These are phyloP conservation scores for Lysandra coridon DNA, from an alignment of 2,888 invertebrate species.

Conservation along the genomic window DNA sequence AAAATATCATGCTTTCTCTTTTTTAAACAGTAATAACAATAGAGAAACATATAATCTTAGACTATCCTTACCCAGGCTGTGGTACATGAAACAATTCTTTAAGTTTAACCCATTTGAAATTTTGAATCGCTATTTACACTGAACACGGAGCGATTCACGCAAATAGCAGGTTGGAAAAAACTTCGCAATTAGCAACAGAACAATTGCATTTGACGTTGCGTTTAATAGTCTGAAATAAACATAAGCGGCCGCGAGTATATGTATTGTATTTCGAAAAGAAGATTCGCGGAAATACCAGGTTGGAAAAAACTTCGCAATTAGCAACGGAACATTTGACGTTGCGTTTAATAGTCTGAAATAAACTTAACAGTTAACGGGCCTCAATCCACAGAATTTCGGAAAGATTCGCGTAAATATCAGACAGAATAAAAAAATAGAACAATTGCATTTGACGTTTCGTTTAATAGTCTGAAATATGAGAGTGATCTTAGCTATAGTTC, in stretches of 20 bases:
- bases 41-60: too few species aligned
- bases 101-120: neutral
- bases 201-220: conserved; percentile 12
- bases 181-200: neutral
- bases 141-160: neutral
- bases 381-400: too few species aligned
- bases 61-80: too few species aligned
- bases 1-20: too few species aligned
- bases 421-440: neutral
- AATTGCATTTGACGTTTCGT: conserved; percentile 11
- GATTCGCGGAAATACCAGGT: neutral
- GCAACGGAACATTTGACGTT: conserved; percentile 17
- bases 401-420: neutral
- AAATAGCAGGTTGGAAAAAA: neutral
- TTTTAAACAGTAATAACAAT: too few species aligned
- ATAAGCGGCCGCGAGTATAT: too few species aligned
- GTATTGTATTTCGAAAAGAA: too few species aligned
- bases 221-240: conserved; percentile 20
- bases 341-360: conserved; percentile 16
- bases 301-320: neutral
- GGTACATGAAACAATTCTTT: neutral
- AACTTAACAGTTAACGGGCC: too few species aligned
- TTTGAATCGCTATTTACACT: neutral
- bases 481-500: too few species aligned
- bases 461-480: neutral